Evolutionary conservation across 1,140 invertebrate species (phyloP).

Genomic region (Drosophila leontia): DNA sequence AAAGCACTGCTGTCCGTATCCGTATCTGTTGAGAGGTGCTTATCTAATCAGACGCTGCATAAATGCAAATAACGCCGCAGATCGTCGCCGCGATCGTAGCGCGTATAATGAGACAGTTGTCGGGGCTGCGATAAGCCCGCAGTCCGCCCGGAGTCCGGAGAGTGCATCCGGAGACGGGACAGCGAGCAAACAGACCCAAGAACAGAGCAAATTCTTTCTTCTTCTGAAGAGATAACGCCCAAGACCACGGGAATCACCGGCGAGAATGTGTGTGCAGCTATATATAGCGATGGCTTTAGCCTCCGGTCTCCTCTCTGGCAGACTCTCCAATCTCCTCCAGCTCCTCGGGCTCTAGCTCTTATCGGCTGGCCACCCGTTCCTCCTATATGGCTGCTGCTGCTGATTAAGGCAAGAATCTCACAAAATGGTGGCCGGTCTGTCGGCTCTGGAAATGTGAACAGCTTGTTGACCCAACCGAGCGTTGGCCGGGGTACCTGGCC

Average conservation of each 20-base stretch:
- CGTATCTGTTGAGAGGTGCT: slow-evolving; percentile 46
- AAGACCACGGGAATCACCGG: slow-evolving; percentile 28
- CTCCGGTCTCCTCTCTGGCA: slow-evolving; percentile 27
- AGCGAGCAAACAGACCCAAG: slow-evolving; percentile 73
- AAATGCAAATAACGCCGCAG: slow-evolving; percentile 76
- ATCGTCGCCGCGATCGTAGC: slow-evolving; percentile 58
- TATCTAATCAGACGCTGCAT: slow-evolving; percentile 80
- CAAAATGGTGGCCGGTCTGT: slow-evolving; percentile 67
- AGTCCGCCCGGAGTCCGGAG: slow-evolving; percentile 17
- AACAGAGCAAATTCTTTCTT: slow-evolving; percentile 83
- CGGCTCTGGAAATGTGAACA: slow-evolving; percentile 49
- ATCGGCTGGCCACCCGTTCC: slow-evolving; percentile 52
- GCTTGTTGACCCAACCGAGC: slow-evolving; percentile 66
- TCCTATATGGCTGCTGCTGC: slow-evolving; percentile 61
- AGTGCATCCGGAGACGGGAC: slow-evolving; percentile 70
- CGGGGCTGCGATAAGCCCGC: slow-evolving; percentile 65
- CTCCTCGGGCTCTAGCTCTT: slow-evolving; percentile 28
- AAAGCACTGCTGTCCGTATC: slow-evolving; percentile 31
- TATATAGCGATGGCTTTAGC: slow-evolving; percentile 42
- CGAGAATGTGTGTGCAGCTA: slow-evolving; percentile 47
- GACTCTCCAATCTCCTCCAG: slow-evolving; percentile 59
- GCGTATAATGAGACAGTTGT: slow-evolving; percentile 70
- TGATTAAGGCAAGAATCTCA: slow-evolving; percentile 67
- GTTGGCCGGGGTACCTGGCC: slow-evolving; percentile 14
- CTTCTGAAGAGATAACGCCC: slow-evolving; percentile 65